phyloP scores from a whole-genome alignment of 2,113 vertebrate species.

The Telmatochromis sp. region DNA sequence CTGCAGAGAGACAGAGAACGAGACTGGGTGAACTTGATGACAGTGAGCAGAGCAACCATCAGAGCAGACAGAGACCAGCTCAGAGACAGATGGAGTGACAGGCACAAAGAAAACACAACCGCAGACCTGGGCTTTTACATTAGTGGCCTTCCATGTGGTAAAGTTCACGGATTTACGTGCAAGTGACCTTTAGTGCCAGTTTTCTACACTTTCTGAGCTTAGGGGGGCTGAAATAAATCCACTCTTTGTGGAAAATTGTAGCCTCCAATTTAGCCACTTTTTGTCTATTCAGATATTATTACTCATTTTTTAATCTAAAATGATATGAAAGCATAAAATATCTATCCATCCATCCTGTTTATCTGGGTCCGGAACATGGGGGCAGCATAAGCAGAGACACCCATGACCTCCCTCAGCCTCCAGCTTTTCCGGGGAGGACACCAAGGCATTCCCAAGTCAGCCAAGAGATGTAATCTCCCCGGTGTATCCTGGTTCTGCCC shows the following conservation, averaged over 20 bases:
- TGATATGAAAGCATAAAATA: background rate
- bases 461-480: background rate
- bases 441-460: background rate
- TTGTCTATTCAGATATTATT: background rate
- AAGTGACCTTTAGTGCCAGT: background rate
- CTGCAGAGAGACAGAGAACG: slow-evolving; percentile 7
- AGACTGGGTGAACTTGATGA: slow-evolving; percentile 16
- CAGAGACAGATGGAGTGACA: slow-evolving; percentile 21
- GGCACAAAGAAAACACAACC: background rate
- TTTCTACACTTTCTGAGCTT: background rate
- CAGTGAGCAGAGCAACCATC: slow-evolving; percentile 21
- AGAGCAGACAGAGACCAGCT: background rate
- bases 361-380: background rate
- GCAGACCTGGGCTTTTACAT: background rate
- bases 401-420: background rate
- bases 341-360: background rate
- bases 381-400: background rate
- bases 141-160: background rate
- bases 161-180: background rate
- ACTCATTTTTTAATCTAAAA: background rate
- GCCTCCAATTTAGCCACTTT: background rate
- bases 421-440: background rate
- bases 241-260: background rate
- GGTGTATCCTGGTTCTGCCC: background rate
- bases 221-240: background rate